A percentile compares a stretch with the other conserved stretches of the same genome.
Evolutionary conservation across 2,888 invertebrate genomes (phyloP).

Genomic region (Andrena hattorfiana): DNA sequence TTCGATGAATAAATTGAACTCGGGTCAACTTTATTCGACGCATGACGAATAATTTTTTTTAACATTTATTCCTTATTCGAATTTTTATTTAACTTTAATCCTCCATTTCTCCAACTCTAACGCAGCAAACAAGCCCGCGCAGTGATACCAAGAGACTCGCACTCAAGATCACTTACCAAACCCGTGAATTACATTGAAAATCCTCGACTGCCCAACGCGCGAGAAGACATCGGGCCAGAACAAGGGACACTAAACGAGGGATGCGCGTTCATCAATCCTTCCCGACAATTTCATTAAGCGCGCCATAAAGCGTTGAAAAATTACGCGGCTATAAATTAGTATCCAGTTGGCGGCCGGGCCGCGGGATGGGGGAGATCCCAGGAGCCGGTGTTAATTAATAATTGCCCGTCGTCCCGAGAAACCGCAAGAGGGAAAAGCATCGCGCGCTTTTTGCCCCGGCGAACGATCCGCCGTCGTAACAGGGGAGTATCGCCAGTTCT

Average conservation of each 20-base stretch:
- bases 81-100: no score
- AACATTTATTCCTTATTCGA: no score
- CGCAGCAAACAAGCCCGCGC: no score
- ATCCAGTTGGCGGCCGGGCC: constrained; percentile 7
- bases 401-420: constrained; percentile 33
- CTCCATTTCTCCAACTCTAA: no score
- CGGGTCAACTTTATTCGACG: no score
- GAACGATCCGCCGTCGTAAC: constrained; percentile 18
- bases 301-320: constrained; percentile 4
- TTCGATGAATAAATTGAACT: no score
- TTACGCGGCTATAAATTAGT: constrained; percentile 29
- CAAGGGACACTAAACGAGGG: neutral
- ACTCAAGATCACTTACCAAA: no score
- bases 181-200: neutral
- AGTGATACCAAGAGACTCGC: no score
- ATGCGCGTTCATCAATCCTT: constrained; percentile 13
- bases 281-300: constrained; percentile 19
- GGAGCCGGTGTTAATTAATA: constrained; percentile 55
- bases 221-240: neutral
- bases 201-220: no score
- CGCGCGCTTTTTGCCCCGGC: constrained; percentile 31
- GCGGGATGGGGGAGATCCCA: neutral
- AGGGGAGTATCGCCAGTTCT: constrained; percentile 38
- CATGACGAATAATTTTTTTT: no score
- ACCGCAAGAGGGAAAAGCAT: constrained; percentile 35